phyloP scores from a whole-genome alignment of 53 echinoderm and acorn worm genomes.

The Patiria pectinifera region DNA sequence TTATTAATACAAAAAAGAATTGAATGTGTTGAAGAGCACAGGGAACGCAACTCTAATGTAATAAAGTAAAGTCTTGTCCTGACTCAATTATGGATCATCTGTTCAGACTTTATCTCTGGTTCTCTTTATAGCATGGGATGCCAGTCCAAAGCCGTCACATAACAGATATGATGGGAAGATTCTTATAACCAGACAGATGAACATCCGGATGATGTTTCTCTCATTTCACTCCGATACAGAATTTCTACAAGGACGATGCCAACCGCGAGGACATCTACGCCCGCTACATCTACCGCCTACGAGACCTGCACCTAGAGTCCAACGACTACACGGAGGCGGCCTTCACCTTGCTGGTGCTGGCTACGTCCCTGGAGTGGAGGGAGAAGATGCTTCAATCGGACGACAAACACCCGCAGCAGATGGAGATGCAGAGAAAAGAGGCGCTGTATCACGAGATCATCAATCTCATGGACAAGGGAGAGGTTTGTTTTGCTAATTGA shows the following conservation, averaged over 20 bases:
- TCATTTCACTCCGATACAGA: conserved; percentile 31
- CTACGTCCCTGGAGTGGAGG: conserved; percentile 82
- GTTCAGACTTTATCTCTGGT: no score
- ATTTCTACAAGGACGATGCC: conserved; percentile 95
- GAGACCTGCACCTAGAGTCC: conserved; percentile 81
- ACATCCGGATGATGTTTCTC: neutral
- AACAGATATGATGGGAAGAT: no score
- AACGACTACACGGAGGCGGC: conserved; percentile 92
- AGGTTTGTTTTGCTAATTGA: conserved; percentile 54
- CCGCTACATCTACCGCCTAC: conserved; percentile 89
- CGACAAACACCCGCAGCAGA: conserved; percentile 68
- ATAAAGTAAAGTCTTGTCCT: no score
- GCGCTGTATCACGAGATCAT: conserved; percentile 91
- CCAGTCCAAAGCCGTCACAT: no score
- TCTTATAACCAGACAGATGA: no score
- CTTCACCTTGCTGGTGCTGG: conserved; percentile 81
- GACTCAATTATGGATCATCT: no score
- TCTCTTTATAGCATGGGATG: no score
- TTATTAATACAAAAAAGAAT: no score
- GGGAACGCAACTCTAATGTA: no score
- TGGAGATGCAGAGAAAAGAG: conserved; percentile 83
- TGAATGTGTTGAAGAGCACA: no score
- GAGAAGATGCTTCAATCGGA: conserved; percentile 66
- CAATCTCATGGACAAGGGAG: conserved; percentile 82
- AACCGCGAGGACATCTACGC: conserved; percentile 89